Percentiles rank a stretch among this genome's conserved stretches.
These are phyloP conservation scores for Amazona vittata DNA, from an alignment of 2,113 vertebrate genomes.

Conservation along the genomic window DNA sequence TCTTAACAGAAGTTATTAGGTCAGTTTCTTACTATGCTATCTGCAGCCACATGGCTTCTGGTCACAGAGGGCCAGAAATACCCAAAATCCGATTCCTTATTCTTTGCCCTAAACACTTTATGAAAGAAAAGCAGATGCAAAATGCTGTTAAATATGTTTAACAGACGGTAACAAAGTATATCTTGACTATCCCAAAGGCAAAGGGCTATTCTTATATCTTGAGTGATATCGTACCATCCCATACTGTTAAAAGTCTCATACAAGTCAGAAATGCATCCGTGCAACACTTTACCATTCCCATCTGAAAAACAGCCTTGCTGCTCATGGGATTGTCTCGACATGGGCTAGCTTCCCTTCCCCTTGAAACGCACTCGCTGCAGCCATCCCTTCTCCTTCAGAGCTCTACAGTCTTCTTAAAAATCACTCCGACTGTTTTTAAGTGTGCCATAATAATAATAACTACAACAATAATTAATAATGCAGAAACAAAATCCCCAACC, in stretches of 20 bases:
- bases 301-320: background rate
- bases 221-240: background rate
- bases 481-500: background rate
- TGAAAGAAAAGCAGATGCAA: background rate
- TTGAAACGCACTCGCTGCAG: fast-evolving
- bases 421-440: background rate
- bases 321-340: background rate
- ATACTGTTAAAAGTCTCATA: background rate
- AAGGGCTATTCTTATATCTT: background rate
- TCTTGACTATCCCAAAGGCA: background rate
- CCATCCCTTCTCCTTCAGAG: fast-evolving
- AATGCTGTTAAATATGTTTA: background rate
- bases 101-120: background rate
- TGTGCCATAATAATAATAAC: background rate
- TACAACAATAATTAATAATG: background rate
- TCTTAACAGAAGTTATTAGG: background rate
- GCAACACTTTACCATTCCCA: background rate
- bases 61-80: background rate
- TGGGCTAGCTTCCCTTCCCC: fast-evolving
- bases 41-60: background rate
- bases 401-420: background rate
- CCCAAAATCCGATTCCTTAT: background rate
- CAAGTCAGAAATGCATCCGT: background rate
- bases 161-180: background rate
- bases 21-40: background rate